Percentiles rank a stretch among this genome's conserved stretches.
Conservation (phyloP, 2,113 vertebrate genomes). For the Apodemus speciosus region DNA sequence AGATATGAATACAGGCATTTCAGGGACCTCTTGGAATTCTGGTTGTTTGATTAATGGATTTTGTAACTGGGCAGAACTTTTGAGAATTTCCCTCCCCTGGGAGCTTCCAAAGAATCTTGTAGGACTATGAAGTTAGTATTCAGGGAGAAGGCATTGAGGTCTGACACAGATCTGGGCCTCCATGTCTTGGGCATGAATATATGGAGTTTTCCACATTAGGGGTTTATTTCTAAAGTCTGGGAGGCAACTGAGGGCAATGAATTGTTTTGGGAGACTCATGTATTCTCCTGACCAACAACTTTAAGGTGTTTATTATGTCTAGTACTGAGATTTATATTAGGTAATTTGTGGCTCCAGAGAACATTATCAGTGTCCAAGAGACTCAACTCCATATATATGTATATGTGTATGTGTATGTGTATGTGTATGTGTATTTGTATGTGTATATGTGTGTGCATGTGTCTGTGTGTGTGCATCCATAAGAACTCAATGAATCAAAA, state of each 20-base stretch:
- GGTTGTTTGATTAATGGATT: not conserved
- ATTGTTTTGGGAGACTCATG: not conserved
- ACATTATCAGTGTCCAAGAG: not conserved
- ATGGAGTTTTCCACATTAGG: not conserved
- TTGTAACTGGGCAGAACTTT: not conserved
- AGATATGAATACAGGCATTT: not conserved
- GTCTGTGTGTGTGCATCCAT: too few relatives aligned
- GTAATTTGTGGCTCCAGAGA: not conserved
- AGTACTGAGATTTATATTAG: not conserved
- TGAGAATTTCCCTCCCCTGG: not conserved
- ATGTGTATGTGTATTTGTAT: not conserved
- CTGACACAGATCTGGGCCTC: not conserved
- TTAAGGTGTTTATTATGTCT: not conserved
- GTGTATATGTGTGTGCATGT: too few relatives aligned
- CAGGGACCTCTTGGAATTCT: not conserved
- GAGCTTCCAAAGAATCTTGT: not conserved
- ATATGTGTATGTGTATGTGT: not conserved
- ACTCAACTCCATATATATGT: not conserved
- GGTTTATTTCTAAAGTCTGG: not conserved
- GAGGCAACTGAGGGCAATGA: not conserved
- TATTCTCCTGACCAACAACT: not conserved
- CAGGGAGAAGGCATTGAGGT: not conserved
- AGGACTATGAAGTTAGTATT: not conserved
- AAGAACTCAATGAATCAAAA: not conserved
- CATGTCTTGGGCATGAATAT: too few relatives aligned